Percentiles rank a stretch among this genome's conserved stretches.
phyloP scores from a whole-genome alignment of 2,888 invertebrate species.

The Heliconius charithonia region DNA sequence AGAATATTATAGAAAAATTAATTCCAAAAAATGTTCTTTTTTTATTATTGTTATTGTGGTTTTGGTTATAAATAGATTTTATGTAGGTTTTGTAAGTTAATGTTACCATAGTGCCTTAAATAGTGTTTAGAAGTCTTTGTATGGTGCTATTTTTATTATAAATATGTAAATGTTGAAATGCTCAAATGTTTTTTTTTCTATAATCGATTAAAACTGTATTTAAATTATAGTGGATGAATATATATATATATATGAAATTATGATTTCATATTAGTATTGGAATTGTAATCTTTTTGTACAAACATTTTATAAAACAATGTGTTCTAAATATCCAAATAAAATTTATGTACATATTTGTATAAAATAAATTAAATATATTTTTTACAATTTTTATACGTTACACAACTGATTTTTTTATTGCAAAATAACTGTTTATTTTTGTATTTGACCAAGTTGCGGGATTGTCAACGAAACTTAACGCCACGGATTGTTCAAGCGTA shows the following conservation, averaged over 20 bases:
- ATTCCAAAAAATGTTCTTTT: background rate
- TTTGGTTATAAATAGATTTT: background rate
- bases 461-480: background rate
- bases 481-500: background rate
- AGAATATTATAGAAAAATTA: too few species aligned
- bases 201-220: background rate
- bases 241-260: background rate
- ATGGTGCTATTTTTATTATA: background rate
- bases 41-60: conserved; percentile 5
- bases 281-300: background rate
- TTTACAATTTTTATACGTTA: background rate
- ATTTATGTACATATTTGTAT: background rate
- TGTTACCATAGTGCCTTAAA: conserved; percentile 1
- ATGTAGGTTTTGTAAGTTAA: background rate
- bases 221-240: background rate
- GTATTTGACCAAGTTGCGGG: too few species aligned
- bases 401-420: background rate
- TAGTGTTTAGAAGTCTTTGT: background rate
- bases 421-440: too few species aligned
- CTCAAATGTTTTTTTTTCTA: background rate
- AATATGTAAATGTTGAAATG: background rate
- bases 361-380: background rate
- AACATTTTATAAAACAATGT: background rate
- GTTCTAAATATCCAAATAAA: background rate
- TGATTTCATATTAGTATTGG: background rate